Conservation (phyloP, 2,888 invertebrate genomes). For the Rhingia campestris region DNA sequence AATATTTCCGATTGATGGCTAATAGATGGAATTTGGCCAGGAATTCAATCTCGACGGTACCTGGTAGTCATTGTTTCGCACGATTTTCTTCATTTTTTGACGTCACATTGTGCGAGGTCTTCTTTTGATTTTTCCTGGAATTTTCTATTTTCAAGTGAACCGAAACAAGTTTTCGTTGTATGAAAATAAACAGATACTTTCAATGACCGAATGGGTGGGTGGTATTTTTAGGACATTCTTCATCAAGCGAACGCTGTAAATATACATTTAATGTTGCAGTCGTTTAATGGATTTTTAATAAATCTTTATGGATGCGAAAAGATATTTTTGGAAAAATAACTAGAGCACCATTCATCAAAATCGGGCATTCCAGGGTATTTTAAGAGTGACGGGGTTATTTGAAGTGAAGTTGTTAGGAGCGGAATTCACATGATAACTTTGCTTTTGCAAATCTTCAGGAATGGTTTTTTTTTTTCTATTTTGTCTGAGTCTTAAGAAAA, state of each 20-base stretch:
- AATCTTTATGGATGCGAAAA: constrained; percentile 47
- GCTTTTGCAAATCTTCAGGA: no score
- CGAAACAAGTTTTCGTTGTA: constrained; percentile 41
- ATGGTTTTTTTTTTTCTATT: no score
- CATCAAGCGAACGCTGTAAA: constrained; percentile 33
- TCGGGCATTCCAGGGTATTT: no score
- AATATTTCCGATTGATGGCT: constrained; percentile 11
- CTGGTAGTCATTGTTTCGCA: constrained; percentile 35
- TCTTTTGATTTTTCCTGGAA: constrained; percentile 43
- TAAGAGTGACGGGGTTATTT: no score
- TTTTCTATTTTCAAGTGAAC: constrained; percentile 53
- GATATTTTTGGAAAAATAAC: constrained; percentile 37
- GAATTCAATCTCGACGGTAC: background rate
- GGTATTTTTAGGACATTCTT: constrained; percentile 64
- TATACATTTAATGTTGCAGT: constrained; percentile 27
- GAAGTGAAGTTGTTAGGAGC: no score
- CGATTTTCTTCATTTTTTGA: constrained; percentile 14
- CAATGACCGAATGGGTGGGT: constrained; percentile 36
- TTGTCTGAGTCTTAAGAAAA: no score
- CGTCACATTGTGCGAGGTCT: constrained; percentile 40
- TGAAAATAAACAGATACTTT: constrained; percentile 71
- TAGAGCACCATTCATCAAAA: constrained; percentile 58
- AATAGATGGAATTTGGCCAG: constrained; percentile 1
- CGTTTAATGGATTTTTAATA: constrained; percentile 63
- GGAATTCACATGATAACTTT: no score